Base-by-base conservation (phyloP, 2,888 invertebrate genomes). In the Chrysodeixis includens region DNA sequence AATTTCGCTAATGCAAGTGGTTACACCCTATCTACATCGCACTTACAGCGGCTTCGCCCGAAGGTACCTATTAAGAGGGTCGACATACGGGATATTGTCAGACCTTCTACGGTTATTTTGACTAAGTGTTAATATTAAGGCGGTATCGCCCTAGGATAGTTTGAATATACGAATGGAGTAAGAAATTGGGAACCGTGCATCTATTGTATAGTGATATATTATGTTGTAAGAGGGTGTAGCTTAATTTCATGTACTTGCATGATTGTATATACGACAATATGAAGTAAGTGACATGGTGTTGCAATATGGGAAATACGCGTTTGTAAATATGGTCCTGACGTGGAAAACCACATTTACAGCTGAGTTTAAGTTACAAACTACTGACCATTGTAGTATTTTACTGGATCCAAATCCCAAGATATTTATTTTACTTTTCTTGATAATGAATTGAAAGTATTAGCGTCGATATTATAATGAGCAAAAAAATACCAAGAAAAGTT, bases 1-100 rank as follows among this genome's bases (percentile, higher is more conserved):
- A 95, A 95, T 95, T 94, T 93, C 89, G 90, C 95, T 95, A 95
- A 95, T 95, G 95, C 93, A 95, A 89, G 93, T 87, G 94, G 94
- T 94, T 92, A 90, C 90, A 89, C 89, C 89, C 92, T 92, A 93
- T 94, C 92, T 93, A 88, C 91, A 92, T 92, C 90, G 90, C 91
- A 91, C 91, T 92, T 91, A 92, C 88, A 88, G 88, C 86, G 85
- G 83, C 86, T 83, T 78, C 83, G 81, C 85, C 88, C 88, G 85
- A 88, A 92, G 90, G 93, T 89, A 86, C 88, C 92, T 93, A 92
- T 93, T 93, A 94, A 87, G 89, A 90, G 92, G 93, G 93, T 91
- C 90, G 88, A 84, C 86, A 85, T 83, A 85, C 83, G 81, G 84
- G 84, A 88, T 89, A 91, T 89, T 89, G 89, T 88, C 83, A 89